These are phyloP conservation scores for Sylvilagus bachmani DNA, from an alignment of 2,113 vertebrate species.

Conservation along the genomic window DNA sequence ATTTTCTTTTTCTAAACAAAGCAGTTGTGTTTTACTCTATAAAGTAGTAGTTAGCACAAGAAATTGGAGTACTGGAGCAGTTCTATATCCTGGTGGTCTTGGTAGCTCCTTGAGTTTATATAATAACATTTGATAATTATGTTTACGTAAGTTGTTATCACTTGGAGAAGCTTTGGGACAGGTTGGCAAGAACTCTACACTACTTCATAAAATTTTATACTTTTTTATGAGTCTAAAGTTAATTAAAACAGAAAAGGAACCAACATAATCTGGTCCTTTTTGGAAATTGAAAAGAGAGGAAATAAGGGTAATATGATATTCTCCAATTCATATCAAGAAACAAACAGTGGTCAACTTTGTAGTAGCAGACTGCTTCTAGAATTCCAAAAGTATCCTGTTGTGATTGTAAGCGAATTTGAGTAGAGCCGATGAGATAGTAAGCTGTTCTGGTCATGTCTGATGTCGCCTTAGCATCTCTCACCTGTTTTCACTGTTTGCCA, in stretches of 20 bases:
- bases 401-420: neutral
- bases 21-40: neutral
- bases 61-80: neutral
- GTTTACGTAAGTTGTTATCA: neutral
- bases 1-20: conserved; percentile 44
- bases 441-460: neutral
- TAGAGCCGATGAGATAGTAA: neutral
- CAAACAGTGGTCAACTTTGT: neutral
- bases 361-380: neutral
- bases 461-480: conserved; percentile 84
- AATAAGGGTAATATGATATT: neutral
- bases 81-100: neutral
- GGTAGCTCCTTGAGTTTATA: neutral
- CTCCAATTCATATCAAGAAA: neutral
- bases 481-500: conserved; percentile 98
- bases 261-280: neutral
- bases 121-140: neutral
- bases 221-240: neutral
- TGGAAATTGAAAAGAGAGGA: conserved; percentile 7
- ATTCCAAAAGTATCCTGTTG: neutral
- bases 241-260: neutral
- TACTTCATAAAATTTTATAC: neutral
- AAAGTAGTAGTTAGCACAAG: neutral
- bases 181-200: neutral
- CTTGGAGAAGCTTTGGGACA: neutral